Evolutionary conservation across 2,797 vertebrate genomes (phyloP).

Genomic region (Cossypha caffra): DNA sequence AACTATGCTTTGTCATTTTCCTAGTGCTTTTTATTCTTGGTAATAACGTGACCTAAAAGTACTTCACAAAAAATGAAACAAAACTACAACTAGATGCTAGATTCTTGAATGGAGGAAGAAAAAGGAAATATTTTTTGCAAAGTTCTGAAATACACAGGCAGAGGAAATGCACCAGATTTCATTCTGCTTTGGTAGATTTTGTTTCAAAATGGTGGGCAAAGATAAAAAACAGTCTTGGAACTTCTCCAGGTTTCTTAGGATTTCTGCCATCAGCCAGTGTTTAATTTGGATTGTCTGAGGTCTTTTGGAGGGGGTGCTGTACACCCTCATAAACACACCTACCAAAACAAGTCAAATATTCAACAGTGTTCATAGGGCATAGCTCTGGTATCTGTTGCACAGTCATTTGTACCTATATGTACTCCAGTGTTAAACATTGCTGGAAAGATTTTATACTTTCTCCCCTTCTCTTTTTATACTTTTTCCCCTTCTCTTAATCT

Average conservation of each 20-base stretch:
- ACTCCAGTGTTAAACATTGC: neutral
- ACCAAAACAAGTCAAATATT: neutral
- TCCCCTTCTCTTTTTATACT: neutral
- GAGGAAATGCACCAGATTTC: neutral
- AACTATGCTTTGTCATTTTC: neutral
- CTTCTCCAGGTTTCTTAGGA: neutral
- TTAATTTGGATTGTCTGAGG: neutral
- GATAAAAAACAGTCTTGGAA: neutral
- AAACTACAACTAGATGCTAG: neutral
- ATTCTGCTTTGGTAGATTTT: neutral
- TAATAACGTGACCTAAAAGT: neutral
- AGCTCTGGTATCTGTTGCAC: neutral
- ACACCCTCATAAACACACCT: neutral
- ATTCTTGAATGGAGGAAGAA: neutral
- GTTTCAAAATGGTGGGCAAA: conserved; percentile 1
- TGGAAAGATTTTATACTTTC: neutral
- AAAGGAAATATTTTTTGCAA: conserved; percentile 22
- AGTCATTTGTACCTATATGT: neutral
- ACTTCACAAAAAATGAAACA: neutral
- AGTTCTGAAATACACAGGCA: neutral
- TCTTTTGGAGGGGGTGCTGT: neutral
- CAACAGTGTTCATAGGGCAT: neutral
- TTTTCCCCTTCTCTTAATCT: neutral
- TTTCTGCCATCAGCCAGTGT: neutral
- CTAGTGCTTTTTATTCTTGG: neutral